phyloP scores from a whole-genome alignment of 2,113 vertebrate species.

The Carassius carassius region DNA sequence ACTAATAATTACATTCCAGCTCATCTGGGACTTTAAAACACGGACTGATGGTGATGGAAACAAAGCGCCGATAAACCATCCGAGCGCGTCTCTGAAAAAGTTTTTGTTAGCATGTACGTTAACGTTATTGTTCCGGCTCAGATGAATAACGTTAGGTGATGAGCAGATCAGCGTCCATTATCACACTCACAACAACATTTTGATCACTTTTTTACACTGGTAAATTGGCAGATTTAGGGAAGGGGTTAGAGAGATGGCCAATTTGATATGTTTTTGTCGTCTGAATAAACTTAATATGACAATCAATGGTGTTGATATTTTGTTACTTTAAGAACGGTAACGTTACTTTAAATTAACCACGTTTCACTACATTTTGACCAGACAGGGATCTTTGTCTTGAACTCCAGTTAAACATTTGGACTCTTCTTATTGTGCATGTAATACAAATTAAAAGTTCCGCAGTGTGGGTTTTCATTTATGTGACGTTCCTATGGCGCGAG shows the following conservation, averaged over 20 bases:
- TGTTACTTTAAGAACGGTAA: neutral
- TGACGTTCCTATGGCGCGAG: neutral
- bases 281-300: neutral
- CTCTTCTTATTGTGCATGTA: neutral
- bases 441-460: neutral
- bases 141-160: neutral
- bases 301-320: neutral
- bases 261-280: no score
- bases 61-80: neutral
- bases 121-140: conserved; percentile 12
- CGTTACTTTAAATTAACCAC: neutral
- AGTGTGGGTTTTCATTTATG: neutral
- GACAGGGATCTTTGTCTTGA: no score
- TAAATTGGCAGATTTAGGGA: neutral
- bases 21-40: neutral
- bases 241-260: no score
- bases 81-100: neutral
- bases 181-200: neutral
- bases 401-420: neutral
- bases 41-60: neutral
- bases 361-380: neutral
- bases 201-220: neutral
- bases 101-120: conserved; percentile 34
- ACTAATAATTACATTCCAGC: neutral
- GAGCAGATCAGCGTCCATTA: conserved; percentile 12